Percentiles rank a stretch among this genome's conserved stretches.
These are phyloP conservation scores for Watsonalla binaria DNA, from an alignment of 2,888 invertebrate genomes.

Conservation along the genomic window DNA sequence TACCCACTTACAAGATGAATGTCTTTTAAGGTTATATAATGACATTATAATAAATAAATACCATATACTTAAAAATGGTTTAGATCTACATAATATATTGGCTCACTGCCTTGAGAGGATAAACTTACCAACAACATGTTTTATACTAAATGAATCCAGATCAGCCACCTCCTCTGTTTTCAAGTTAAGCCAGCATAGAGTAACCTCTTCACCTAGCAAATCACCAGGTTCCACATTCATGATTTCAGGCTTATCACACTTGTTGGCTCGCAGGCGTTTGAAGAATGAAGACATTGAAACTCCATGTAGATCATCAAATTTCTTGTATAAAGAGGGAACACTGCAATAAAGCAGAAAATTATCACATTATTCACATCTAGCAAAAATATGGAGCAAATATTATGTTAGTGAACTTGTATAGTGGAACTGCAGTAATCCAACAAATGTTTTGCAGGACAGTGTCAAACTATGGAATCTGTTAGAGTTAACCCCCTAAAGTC, in stretches of 20 bases:
- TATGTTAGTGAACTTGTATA: not conserved
- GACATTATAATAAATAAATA: no score
- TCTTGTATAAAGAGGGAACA: constrained; percentile 81
- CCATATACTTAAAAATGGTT: not conserved
- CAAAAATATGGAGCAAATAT: not conserved
- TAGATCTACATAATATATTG: no score
- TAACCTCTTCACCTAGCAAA: constrained; percentile 81
- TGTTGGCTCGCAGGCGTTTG: constrained; percentile 79
- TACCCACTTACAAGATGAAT: no score
- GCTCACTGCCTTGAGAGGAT: constrained; percentile 5
- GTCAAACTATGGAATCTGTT: no score
- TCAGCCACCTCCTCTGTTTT: constrained; percentile 79
- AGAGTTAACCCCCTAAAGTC: no score
- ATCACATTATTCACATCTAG: not conserved
- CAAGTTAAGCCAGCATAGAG: constrained; percentile 84
- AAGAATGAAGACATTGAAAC: constrained; percentile 86
- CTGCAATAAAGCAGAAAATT: constrained; percentile 38
- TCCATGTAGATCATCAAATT: constrained; percentile 90
- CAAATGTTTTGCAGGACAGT: no score
- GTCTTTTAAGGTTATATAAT: no score
- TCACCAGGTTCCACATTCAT: constrained; percentile 74
- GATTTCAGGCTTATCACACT: constrained; percentile 83
- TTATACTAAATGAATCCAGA: constrained; percentile 77
- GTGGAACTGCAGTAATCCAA: no score
- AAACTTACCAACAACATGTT: constrained; percentile 78